phyloP scores from a whole-genome alignment of 2,797 vertebrate genomes.

The Acanthiza pusilla region DNA sequence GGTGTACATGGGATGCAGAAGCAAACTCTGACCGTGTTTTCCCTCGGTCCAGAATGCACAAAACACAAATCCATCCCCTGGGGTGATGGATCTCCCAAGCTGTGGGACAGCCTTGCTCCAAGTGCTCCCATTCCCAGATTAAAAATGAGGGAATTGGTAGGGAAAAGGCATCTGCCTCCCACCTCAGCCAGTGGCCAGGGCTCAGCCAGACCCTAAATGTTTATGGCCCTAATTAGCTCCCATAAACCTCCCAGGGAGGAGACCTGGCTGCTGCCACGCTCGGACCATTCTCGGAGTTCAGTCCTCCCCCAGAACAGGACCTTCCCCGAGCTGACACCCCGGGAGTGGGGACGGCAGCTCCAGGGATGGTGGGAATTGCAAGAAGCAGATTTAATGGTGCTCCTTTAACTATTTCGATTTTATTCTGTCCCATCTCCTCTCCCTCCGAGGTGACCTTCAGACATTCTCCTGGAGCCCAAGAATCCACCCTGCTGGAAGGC shows the following conservation, averaged over 20 bases:
- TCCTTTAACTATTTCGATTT: background rate
- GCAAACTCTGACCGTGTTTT: too few species aligned
- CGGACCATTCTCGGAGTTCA: background rate
- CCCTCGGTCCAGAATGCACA: too few species aligned
- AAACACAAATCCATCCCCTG: too few species aligned
- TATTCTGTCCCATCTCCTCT: background rate
- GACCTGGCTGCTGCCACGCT: background rate
- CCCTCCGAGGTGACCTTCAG: background rate
- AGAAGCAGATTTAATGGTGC: accelerated
- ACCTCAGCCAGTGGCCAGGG: background rate
- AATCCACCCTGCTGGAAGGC: background rate
- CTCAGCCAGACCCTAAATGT: background rate
- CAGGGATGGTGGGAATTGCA: background rate
- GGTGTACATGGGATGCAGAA: too few species aligned
- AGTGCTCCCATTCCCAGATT: too few species aligned
- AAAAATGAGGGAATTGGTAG: too few species aligned
- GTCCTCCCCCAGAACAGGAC: background rate
- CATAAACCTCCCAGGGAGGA: constrained; percentile 36
- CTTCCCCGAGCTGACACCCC: background rate
- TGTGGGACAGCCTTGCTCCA: too few species aligned
- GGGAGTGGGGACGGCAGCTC: background rate
- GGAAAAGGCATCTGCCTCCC: too few species aligned
- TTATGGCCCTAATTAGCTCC: constrained; percentile 18
- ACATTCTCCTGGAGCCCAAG: background rate
- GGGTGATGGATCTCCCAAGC: too few species aligned